These are phyloP conservation scores for Eupithecia exiguata DNA, from an alignment of 2,888 invertebrate species.

Conservation along the genomic window DNA sequence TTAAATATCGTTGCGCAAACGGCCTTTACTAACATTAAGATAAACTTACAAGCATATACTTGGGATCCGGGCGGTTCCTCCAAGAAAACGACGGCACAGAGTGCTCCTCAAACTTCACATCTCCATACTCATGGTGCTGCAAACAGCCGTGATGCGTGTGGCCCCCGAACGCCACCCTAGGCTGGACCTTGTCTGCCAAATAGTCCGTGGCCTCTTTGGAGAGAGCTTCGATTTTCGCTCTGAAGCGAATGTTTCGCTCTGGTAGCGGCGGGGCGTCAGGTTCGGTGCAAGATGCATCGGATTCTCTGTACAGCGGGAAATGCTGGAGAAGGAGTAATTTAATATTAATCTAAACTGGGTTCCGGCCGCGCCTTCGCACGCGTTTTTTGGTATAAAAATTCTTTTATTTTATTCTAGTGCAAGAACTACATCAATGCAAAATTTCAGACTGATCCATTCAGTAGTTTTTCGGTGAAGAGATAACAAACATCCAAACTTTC, in stretches of 20 bases:
- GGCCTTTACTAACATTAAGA: background rate
- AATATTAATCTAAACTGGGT: background rate
- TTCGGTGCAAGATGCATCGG: conserved; percentile 92
- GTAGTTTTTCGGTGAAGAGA: background rate
- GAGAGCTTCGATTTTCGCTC: conserved; percentile 93
- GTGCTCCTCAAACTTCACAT: conserved; percentile 85
- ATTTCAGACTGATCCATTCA: background rate
- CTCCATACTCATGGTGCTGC: conserved; percentile 69
- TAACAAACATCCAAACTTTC: background rate
- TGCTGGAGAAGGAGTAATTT: conserved; percentile 86
- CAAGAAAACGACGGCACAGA: conserved; percentile 98
- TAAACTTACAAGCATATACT: conserved; percentile 91
- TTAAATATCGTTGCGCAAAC: too few relatives aligned
- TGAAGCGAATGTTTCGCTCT: conserved; percentile 88
- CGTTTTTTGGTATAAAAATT: background rate
- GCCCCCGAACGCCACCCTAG: conserved; percentile 92
- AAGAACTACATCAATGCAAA: background rate
- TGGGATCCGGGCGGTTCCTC: conserved; percentile 96
- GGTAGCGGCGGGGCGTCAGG: conserved; percentile 90
- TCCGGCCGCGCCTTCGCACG: background rate
- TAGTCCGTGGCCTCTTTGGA: conserved; percentile 91
- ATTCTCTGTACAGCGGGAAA: conserved; percentile 95
- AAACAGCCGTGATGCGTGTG: conserved; percentile 97
- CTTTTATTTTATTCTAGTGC: background rate
- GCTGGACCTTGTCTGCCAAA: conserved; percentile 85